Evolutionary conservation across 2,113 vertebrate species (phyloP).

Genomic region (Sylvilagus bachmani): DNA sequence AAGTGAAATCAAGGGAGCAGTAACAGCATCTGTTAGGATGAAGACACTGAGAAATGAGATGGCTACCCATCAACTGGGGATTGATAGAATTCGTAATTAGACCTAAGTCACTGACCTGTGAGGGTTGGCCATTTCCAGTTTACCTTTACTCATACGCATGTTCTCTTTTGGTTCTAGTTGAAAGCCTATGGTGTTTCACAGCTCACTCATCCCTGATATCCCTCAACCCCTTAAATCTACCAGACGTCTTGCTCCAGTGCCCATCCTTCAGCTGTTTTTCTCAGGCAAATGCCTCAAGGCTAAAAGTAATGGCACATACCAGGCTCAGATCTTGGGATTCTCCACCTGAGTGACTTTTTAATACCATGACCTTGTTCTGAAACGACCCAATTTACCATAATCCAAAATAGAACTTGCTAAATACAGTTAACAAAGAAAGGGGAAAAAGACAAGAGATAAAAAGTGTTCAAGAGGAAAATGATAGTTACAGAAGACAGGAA

Average conservation of each 20-base stretch:
- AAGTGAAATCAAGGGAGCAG: conserved; percentile 6
- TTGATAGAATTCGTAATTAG: background rate
- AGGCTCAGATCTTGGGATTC: background rate
- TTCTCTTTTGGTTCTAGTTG: background rate
- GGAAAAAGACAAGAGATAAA: background rate
- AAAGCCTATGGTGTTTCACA: background rate
- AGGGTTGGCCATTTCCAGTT: background rate
- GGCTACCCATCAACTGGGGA: background rate
- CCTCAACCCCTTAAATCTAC: background rate
- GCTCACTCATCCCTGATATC: background rate
- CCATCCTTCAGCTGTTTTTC: background rate
- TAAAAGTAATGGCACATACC: background rate
- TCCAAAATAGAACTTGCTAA: background rate
- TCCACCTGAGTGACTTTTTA: background rate
- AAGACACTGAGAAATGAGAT: conserved; percentile 11
- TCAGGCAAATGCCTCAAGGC: background rate
- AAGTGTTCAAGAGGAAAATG: background rate
- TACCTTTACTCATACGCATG: background rate
- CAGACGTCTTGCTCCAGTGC: conserved; percentile 2
- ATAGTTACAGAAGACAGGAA: background rate
- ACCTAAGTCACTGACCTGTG: background rate
- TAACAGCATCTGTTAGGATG: background rate
- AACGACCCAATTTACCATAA: background rate
- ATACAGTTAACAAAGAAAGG: conserved; percentile 3
- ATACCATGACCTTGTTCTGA: conserved; percentile 6